These are phyloP conservation scores for Etia nguti DNA, from an alignment of 2,113 vertebrate genomes.

Conservation along the genomic window DNA sequence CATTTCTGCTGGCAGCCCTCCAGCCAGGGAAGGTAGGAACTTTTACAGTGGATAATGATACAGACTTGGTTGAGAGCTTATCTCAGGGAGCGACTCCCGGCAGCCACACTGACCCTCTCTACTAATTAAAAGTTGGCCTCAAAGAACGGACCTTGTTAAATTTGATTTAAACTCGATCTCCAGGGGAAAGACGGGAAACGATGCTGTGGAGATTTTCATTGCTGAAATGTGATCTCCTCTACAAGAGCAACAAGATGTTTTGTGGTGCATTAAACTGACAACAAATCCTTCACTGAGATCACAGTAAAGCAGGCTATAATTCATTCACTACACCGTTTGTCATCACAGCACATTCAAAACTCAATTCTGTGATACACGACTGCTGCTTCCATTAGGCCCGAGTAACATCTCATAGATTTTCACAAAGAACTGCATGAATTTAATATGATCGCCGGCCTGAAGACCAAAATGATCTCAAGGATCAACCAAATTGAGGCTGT, in stretches of 20 bases:
- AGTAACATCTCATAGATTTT: neutral
- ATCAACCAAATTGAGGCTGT: neutral
- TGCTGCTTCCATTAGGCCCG: neutral
- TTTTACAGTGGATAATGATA: conserved; percentile 32
- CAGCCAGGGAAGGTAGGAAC: conserved; percentile 1
- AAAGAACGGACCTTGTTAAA: conserved; percentile 25
- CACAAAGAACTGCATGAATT: neutral
- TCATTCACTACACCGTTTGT: neutral
- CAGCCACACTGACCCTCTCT: neutral
- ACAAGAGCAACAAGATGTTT: conserved; percentile 5
- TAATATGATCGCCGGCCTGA: neutral
- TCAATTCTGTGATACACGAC: neutral
- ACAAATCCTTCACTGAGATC: neutral
- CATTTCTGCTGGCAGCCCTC: conserved; percentile 6
- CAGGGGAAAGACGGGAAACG: neutral
- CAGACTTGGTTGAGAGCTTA: neutral
- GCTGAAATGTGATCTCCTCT: neutral
- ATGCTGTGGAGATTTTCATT: neutral
- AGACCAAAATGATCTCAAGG: neutral
- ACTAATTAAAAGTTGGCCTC: conserved; percentile 42
- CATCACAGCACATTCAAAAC: neutral
- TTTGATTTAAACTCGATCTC: conserved; percentile 17
- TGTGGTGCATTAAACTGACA: neutral
- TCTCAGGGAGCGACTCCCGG: neutral
- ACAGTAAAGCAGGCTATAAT: neutral